Conservation (phyloP, 2,797 vertebrate genomes). For the Acipenser transmontanus region DNA sequence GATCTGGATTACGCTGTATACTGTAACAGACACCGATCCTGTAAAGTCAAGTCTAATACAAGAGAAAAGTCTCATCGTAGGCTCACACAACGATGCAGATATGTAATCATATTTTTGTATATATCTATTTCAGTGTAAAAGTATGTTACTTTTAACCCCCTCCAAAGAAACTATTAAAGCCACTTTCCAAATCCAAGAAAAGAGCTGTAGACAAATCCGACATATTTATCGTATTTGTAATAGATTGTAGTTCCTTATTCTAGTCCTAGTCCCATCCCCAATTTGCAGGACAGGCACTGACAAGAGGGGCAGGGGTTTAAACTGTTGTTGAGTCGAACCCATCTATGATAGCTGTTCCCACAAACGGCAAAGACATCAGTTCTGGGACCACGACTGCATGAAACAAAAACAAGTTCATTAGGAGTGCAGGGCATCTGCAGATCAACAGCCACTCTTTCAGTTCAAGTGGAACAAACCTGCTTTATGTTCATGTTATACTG, state of each 20-base stretch:
- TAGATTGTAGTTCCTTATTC: too few relatives aligned
- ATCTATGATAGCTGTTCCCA: not conserved
- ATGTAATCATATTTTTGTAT: too few relatives aligned
- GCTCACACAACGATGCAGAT: slow-evolving; percentile 22
- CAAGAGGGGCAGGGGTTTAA: too few relatives aligned
- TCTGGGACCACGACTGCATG: not conserved
- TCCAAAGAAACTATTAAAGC: too few relatives aligned
- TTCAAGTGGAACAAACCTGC: slow-evolving; percentile 39
- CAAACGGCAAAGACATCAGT: not conserved
- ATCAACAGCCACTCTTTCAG: slow-evolving; percentile 18
- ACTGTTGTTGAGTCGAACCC: not conserved
- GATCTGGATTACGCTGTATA: slow-evolving; percentile 35
- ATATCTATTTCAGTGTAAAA: too few relatives aligned
- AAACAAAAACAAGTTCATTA: slow-evolving; percentile 16
- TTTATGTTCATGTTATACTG: slow-evolving; percentile 37
- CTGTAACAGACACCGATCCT: slow-evolving; percentile 30
- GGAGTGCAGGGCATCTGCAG: slow-evolving; percentile 26
- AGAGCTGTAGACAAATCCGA: too few relatives aligned
- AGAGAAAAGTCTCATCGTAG: slow-evolving; percentile 30
- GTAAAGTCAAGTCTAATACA: slow-evolving; percentile 30
- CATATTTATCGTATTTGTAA: too few relatives aligned
- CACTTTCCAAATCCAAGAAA: too few relatives aligned
- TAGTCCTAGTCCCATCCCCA: too few relatives aligned
- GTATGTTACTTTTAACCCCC: too few relatives aligned
- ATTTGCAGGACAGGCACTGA: too few relatives aligned